Percentiles rank a stretch among this genome's conserved stretches.
These are phyloP conservation scores for Parambassis ranga DNA, from an alignment of 2,797 vertebrate genomes.

Conservation along the genomic window DNA sequence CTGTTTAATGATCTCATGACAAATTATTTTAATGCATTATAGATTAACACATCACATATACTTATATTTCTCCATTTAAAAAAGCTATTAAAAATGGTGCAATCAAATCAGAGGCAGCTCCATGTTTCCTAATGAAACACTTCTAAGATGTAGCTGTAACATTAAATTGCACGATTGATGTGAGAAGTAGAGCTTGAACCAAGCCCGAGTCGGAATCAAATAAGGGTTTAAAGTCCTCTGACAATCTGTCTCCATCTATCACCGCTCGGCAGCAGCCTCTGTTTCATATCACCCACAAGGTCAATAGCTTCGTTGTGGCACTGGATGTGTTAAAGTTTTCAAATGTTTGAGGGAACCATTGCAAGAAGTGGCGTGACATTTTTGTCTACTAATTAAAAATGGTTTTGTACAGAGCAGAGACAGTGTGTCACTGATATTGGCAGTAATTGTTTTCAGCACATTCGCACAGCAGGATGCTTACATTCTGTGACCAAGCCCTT, in stretches of 20 bases:
- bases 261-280: conserved; percentile 41
- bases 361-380: conserved; percentile 1
- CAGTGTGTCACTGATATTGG: conserved; percentile 11
- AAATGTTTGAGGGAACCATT: conserved; percentile 7
- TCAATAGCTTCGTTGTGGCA: conserved; percentile 37
- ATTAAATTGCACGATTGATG: conserved; percentile 63
- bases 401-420: background rate
- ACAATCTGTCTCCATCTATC: conserved; percentile 58
- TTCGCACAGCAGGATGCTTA: conserved; percentile 5
- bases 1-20: background rate
- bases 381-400: conserved; percentile 32
- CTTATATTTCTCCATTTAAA: no score
- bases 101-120: no score
- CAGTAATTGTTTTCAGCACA: conserved; percentile 26
- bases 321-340: conserved; percentile 26
- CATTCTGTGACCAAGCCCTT: conserved; percentile 26
- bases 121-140: no score
- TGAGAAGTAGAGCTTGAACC: conserved; percentile 61
- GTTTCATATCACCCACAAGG: conserved; percentile 56
- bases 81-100: no score
- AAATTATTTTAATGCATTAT: background rate
- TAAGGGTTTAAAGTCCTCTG: conserved; percentile 54
- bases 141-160: conserved; percentile 21
- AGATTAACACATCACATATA: no score
- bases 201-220: conserved; percentile 61